Percentiles rank a stretch among this genome's conserved stretches.
Conservation (phyloP, 2,888 invertebrate genomes). For the Nomada ferruginata region DNA sequence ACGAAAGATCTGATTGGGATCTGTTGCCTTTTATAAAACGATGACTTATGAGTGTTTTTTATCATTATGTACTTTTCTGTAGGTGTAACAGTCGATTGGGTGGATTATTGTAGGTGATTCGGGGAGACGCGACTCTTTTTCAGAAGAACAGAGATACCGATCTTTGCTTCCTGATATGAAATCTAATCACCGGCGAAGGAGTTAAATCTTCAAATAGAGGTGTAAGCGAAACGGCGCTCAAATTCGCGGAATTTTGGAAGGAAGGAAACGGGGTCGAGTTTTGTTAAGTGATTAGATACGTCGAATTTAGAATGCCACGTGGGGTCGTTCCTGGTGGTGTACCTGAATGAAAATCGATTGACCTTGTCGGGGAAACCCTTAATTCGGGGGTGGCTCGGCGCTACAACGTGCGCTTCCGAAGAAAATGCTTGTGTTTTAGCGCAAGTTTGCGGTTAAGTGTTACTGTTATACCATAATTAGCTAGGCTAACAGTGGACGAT, state of each 20-base stretch:
- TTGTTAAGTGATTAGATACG: slow-evolving; percentile 19
- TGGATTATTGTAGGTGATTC: slow-evolving; percentile 4
- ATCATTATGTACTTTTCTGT: too few species aligned
- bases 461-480: background rate
- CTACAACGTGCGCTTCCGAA: background rate
- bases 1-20: too few species aligned
- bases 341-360: slow-evolving; percentile 45
- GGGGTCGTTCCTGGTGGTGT: background rate
- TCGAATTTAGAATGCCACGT: slow-evolving; percentile 14
- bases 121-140: background rate
- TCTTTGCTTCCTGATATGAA: slow-evolving; percentile 17
- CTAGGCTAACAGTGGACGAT: background rate
- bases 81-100: too few species aligned
- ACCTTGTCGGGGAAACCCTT: slow-evolving; percentile 53
- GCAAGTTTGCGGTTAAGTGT: background rate
- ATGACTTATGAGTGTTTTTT: too few species aligned
- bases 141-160: background rate
- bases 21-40: too few species aligned
- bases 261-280: background rate
- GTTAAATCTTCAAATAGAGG: background rate
- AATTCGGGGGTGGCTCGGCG: slow-evolving; percentile 1
- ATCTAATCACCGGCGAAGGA: background rate
- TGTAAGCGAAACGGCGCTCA: too few species aligned
- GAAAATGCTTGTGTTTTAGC: background rate
- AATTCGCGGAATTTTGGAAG: background rate